Evolutionary conservation across 2,113 vertebrate species (phyloP), one percentile per base, ranked within the genome.

Genomic region (Pelvicachromis taeniatus): DNA sequence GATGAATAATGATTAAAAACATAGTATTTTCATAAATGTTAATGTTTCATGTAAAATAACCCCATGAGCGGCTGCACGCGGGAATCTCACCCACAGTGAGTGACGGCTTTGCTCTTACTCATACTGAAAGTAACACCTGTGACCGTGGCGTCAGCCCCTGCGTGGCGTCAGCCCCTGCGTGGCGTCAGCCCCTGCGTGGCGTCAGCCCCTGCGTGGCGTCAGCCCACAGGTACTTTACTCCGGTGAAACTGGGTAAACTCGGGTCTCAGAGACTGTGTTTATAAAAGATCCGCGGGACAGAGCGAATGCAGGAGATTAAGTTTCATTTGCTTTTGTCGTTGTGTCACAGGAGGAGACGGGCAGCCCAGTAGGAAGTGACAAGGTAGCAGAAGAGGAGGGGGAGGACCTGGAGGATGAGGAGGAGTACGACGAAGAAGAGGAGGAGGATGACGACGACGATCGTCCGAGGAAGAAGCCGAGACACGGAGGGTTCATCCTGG

Each of bases 401-500:
- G 98, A 97, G 21, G 97, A 99, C 13, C 94, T 98, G 48, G 97
- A 96, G 1, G 96, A 96, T 7, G 96, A 97, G 61, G 96, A 97
- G 31, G 95, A 97, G 50, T 95, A 97, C 11, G 95, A 99, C 0
- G 97, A 99, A 16, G 98, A 99, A 19, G 97, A 98, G 38, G 97
- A 99, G 14, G 98, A 99, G 10, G 98, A 98, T 12, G 97, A 99
- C 0, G 98, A 99, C 9, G 97, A 99, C 1, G 97, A 98, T 13
- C 96, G 98, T 1, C 98, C 97, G 0, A 92, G 97, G 12, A 99
- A 98, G 86, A 98, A 98, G 81, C 97, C 97, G 1, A 93, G 96
- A 8, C 97, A 98, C 0, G 97, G 97, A 0, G 97, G 97, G 6
- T 98, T 98, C 88, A 99, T 99, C 89, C 94, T 99, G 91, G 98